These are phyloP conservation scores for Pocota personata DNA, from an alignment of 2,888 invertebrate species.

Conservation along the genomic window DNA sequence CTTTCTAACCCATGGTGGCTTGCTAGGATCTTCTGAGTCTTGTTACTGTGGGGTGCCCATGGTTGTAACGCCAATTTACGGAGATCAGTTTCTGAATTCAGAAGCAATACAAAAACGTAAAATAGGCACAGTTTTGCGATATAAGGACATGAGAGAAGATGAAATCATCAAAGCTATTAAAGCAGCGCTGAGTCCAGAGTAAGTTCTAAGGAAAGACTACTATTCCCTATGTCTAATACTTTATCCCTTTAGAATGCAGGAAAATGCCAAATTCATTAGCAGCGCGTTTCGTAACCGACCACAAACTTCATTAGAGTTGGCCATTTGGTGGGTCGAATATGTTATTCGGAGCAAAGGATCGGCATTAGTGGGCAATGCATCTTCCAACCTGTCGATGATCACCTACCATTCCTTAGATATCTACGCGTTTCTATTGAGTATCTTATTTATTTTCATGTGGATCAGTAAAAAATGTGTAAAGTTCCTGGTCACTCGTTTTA, in stretches of 20 bases:
- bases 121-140: constrained; percentile 83
- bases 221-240: not conserved
- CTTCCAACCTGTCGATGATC: constrained; percentile 83
- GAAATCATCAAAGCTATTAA: constrained; percentile 83
- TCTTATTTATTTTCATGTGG: constrained; percentile 44
- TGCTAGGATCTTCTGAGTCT: constrained; percentile 87
- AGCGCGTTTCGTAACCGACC: constrained; percentile 84
- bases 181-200: constrained; percentile 78
- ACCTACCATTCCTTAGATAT: constrained; percentile 84
- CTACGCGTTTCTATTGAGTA: constrained; percentile 69
- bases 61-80: constrained; percentile 86
- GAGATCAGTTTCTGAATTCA: constrained; percentile 86
- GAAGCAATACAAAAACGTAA: constrained; percentile 84
- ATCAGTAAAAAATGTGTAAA: constrained; percentile 10
- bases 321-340: constrained; percentile 87
- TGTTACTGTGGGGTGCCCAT: constrained; percentile 86
- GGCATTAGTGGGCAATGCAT: constrained; percentile 82
- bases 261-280: constrained; percentile 82
- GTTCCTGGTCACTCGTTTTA: constrained; percentile 1
- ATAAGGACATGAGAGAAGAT: constrained; percentile 83
- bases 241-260: constrained; percentile 75
- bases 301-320: constrained; percentile 84
- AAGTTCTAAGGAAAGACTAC: not conserved
- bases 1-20: constrained; percentile 89
- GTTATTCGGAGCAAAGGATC: constrained; percentile 85